Evolutionary conservation across 2,797 vertebrate genomes (phyloP).

Genomic region (Caiman crocodilus): DNA sequence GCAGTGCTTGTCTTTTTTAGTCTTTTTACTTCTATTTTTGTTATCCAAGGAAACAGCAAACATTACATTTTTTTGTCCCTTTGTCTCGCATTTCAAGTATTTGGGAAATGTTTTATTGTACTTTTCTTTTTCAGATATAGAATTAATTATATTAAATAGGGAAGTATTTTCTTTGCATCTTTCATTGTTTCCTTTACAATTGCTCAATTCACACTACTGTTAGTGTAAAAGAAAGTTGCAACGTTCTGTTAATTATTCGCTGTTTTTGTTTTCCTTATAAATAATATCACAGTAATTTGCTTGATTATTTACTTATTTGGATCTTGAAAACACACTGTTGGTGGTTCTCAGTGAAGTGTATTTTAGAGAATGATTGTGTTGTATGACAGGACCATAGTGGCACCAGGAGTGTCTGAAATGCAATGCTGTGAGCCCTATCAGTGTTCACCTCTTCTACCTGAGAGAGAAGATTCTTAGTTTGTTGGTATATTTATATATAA

Average conservation of each 20-base stretch:
- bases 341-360: neutral
- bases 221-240: neutral
- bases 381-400: neutral
- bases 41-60: conserved; percentile 24
- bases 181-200: conserved; percentile 25
- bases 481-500: neutral
- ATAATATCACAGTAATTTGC: neutral
- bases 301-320: conserved; percentile 14
- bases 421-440: neutral
- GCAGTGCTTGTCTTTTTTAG: neutral
- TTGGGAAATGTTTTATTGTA: conserved; percentile 35
- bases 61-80: conserved; percentile 44
- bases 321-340: conserved; percentile 27
- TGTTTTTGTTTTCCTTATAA: conserved; percentile 4
- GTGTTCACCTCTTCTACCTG: neutral
- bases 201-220: conserved; percentile 7
- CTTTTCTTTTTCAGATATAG: conserved; percentile 13
- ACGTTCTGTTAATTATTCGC: conserved; percentile 24
- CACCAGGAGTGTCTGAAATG: conserved; percentile 12
- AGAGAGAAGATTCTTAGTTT: neutral
- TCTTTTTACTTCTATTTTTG: neutral
- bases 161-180: conserved; percentile 13
- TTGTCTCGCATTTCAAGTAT: conserved; percentile 29
- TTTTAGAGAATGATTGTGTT: conserved; percentile 14
- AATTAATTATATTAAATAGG: neutral